Conservation (phyloP, 2,888 invertebrate species). For the Cheilosia soror region DNA sequence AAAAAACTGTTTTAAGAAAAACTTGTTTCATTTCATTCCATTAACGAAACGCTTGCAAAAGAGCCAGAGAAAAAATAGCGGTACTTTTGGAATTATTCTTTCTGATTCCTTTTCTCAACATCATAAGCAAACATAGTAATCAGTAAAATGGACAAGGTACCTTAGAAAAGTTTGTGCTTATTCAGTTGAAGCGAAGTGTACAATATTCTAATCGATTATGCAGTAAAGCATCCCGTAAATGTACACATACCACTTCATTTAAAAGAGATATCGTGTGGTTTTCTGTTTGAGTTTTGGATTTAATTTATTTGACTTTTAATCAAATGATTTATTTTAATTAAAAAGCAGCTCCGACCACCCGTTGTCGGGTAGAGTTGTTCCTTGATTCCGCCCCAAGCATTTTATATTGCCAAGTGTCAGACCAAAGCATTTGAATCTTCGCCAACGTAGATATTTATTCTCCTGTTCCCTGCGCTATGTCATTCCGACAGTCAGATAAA, state of each 20-base stretch:
- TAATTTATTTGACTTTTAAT: slow-evolving; percentile 58
- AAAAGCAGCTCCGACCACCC: slow-evolving; percentile 31
- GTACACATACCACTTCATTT: slow-evolving; percentile 11
- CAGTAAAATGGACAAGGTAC: too few species aligned
- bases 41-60: too few species aligned
- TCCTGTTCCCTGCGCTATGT: neutral
- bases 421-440: slow-evolving; percentile 1
- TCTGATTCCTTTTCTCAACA: too few species aligned
- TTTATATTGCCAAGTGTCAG: slow-evolving; percentile 43
- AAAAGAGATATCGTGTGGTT: slow-evolving; percentile 31
- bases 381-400: neutral
- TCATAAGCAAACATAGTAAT: too few species aligned
- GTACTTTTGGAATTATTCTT: too few species aligned
- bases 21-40: too few species aligned
- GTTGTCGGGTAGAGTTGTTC: neutral
- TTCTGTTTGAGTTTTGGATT: slow-evolving; percentile 30
- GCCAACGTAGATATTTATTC: slow-evolving; percentile 1
- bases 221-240: too few species aligned
- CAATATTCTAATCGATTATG: too few species aligned
- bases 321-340: slow-evolving; percentile 59
- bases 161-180: too few species aligned
- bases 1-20: too few species aligned
- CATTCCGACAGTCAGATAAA: slow-evolving; percentile 55
- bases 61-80: too few species aligned
- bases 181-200: too few species aligned